phyloP scores from a whole-genome alignment of 1,140 invertebrate genomes.

The Hycleus phaleratus region DNA sequence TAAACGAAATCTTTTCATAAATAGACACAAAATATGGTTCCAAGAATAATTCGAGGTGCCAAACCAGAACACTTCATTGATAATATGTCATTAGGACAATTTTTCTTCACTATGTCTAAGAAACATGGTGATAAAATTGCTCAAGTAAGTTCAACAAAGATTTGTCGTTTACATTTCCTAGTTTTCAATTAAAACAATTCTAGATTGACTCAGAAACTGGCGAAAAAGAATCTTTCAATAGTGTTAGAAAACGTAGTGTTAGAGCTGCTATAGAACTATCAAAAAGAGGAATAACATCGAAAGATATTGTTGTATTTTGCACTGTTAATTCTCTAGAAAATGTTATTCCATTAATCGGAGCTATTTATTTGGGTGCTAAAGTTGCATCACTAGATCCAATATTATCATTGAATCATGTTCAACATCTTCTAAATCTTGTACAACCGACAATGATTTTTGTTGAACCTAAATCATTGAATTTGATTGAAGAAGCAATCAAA shows the following conservation, averaged over 20 bases:
- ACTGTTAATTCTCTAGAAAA: constrained; percentile 44
- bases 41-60: background rate
- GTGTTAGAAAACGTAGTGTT: constrained; percentile 39
- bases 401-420: constrained; percentile 2
- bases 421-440: constrained; percentile 6
- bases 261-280: constrained; percentile 42
- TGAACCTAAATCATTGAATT: background rate
- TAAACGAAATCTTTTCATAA: no score
- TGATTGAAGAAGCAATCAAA: constrained; percentile 11
- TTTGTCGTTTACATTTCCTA: constrained; percentile 7
- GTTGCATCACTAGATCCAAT: constrained; percentile 10
- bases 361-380: constrained; percentile 40
- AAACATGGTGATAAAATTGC: constrained; percentile 12
- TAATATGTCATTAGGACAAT: constrained; percentile 7
- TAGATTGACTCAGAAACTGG: constrained; percentile 46
- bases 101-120: constrained; percentile 19
- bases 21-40: background rate
- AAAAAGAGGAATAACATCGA: constrained; percentile 38
- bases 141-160: constrained; percentile 18
- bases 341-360: constrained; percentile 42
- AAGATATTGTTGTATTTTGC: constrained; percentile 41
- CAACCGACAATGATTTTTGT: constrained; percentile 17
- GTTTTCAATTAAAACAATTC: background rate
- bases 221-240: constrained; percentile 38
- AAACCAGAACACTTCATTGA: background rate